phyloP scores from a whole-genome alignment of 2,888 invertebrate genomes.

The Cephus pulcher region DNA sequence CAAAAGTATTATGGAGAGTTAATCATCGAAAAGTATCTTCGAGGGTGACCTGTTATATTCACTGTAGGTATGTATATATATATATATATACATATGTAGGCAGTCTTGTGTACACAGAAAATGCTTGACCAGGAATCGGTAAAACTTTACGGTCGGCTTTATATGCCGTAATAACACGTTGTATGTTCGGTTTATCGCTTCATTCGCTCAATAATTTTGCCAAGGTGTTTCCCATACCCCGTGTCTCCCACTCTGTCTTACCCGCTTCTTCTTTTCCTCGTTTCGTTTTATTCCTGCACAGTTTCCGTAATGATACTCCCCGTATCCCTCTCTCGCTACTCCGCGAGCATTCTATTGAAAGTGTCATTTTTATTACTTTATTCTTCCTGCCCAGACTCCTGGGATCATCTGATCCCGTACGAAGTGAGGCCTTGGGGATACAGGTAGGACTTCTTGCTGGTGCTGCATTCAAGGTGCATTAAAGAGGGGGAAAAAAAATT shows the following conservation, averaged over 20 bases:
- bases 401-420: not conserved
- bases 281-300: not conserved
- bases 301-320: not conserved
- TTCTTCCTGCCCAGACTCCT: not conserved
- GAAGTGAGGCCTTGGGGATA: constrained; percentile 1
- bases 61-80: not conserved
- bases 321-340: not conserved
- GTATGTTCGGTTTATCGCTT: constrained; percentile 46
- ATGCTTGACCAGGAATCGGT: constrained; percentile 2
- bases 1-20: not conserved
- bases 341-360: not conserved
- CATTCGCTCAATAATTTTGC: constrained; percentile 48
- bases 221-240: not conserved
- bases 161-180: constrained; percentile 51
- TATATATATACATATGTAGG: constrained; percentile 7
- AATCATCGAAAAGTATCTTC: not conserved
- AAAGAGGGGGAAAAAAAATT: not conserved
- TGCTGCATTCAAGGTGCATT: not conserved
- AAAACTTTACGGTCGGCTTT: constrained; percentile 50
- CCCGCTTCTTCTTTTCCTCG: not conserved
- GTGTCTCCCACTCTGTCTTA: not conserved
- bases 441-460: not conserved
- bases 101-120: not conserved
- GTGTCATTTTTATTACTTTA: not conserved
- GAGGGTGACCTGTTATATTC: constrained; percentile 9